Evolutionary conservation across 2,797 vertebrate species (phyloP).

Genomic region (Chelon auratus): DNA sequence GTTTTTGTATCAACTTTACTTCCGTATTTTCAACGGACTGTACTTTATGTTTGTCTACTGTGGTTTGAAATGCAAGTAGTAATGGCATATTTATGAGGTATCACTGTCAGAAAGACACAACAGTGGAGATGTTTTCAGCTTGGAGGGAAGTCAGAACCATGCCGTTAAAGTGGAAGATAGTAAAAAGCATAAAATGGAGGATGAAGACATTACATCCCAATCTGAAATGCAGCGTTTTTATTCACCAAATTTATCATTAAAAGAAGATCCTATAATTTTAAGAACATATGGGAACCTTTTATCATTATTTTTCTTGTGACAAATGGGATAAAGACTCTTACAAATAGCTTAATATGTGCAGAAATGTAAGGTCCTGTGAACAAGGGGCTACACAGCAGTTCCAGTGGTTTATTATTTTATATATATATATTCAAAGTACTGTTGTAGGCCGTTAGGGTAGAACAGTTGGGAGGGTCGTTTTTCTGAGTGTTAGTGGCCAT

Average conservation of each 20-base stretch:
- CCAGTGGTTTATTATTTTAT: not conserved
- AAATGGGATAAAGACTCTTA: too few species aligned
- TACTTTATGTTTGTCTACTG: not conserved
- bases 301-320: too few species aligned
- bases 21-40: conserved; percentile 8
- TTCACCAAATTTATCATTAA: not conserved
- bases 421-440: not conserved
- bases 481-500: too few species aligned
- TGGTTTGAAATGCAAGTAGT: not conserved
- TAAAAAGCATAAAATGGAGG: too few species aligned
- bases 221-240: not conserved
- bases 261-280: not conserved
- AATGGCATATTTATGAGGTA: not conserved
- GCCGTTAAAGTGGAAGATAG: not conserved
- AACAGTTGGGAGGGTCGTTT: not conserved
- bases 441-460: not conserved
- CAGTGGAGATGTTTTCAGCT: not conserved
- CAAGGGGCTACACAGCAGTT: not conserved
- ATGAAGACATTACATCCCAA: not conserved
- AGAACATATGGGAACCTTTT: not conserved
- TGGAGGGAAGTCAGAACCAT: conserved; percentile 3
- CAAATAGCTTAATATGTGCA: too few species aligned
- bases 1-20: not conserved
- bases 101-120: not conserved
- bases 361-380: not conserved